A percentile compares a stretch with the other conserved stretches of the same genome.
phyloP scores from a whole-genome alignment of 2,113 vertebrate genomes.

The Callorhinus ursinus region DNA sequence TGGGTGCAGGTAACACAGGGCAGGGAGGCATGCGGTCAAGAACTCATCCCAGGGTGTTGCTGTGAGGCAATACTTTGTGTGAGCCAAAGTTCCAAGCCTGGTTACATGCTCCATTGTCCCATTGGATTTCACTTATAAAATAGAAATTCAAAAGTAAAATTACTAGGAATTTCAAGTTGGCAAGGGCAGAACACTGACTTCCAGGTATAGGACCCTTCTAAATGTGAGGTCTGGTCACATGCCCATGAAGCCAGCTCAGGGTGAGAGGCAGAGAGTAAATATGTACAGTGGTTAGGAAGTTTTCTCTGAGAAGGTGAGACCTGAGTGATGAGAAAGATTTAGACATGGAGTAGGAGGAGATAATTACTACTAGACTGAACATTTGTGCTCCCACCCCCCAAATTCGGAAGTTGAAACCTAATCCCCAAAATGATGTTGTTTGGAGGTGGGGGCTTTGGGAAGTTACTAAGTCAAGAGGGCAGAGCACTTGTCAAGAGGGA shows the following conservation, averaged over 20 bases:
- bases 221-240: background rate
- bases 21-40: background rate
- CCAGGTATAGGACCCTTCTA: background rate
- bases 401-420: background rate
- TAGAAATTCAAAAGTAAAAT: background rate
- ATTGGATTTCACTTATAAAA: background rate
- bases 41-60: background rate
- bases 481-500: background rate
- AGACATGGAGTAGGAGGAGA: background rate
- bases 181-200: background rate
- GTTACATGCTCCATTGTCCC: background rate
- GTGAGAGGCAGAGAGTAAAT: background rate
- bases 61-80: background rate
- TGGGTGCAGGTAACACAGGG: background rate
- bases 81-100: background rate
- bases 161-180: background rate
- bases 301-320: background rate
- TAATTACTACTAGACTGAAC: background rate
- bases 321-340: background rate
- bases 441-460: background rate
- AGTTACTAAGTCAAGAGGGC: background rate
- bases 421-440: background rate
- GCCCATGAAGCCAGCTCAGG: background rate
- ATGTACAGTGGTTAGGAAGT: background rate
- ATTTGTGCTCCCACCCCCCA: accelerated